Base-by-base conservation (phyloP, 2,113 vertebrate genomes). In the Panthera uncia region DNA sequence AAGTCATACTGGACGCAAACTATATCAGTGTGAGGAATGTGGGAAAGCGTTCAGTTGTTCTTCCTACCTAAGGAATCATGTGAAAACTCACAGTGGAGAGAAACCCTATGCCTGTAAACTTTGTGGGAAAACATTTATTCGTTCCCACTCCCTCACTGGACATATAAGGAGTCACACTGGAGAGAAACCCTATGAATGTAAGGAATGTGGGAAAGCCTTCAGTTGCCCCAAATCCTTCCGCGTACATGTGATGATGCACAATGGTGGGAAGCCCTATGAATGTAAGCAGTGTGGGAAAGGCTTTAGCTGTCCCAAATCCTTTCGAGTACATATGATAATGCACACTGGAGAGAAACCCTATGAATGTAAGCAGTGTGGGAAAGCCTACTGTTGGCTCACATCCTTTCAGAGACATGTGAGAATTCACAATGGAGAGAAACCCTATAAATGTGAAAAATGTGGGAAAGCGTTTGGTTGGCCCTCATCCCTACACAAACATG, bases 261-360 rank as follows among this genome's bases (percentile, higher is more conserved):
- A 80, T 1, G 91, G 94, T 3, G 79, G 85, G 50, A 94, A 76
- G 38, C 92, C 52, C 36, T 63, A 69, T 12, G 66, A 29, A 79
- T 96, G 71, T 15, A 23, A 81, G 84, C 93, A 48, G 66, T 93
- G 98, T 14, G 97, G 98, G 0, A 98, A 98, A 89, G 94, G 97
- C 79, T 81, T 81, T n/a, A 81, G 45, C 76, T 79, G 76, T 12
- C 48, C 76, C 76, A 79, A 76, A 48, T 76, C 74, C 14, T 76
- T 76, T 45, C 74, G 74, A 76, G 74, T 76, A 76, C 74, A 76
- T 31, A 76, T 31, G 41, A 76, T 76, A 45, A 76, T 76, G 74
- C 74, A 76, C 41, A 76, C 74, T 48, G 74, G 74, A 48, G 74
- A 76, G 27, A 76, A 76, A 48, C 74, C 74, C 2, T 48, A 76